These are phyloP conservation scores for Heliconius cydno DNA, from an alignment of 2,888 invertebrate species.

Conservation along the genomic window DNA sequence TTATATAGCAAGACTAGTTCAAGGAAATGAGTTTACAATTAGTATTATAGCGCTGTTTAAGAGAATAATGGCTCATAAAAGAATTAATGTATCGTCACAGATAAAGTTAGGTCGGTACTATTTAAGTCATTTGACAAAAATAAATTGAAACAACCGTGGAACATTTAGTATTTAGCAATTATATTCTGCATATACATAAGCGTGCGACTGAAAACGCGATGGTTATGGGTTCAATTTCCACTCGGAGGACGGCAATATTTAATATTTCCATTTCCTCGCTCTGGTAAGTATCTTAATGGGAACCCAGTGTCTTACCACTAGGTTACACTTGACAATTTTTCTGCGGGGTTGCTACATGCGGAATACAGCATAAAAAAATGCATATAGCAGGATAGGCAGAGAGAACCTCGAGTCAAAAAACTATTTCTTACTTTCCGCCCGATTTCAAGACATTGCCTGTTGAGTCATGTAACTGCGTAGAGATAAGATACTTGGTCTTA, in stretches of 20 bases:
- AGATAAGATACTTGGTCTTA: neutral
- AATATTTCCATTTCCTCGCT: too few species aligned
- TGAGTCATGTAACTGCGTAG: neutral
- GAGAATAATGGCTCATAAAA: constrained; percentile 33
- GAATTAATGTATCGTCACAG: constrained; percentile 27
- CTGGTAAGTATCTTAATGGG: too few species aligned
- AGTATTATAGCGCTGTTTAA: constrained; percentile 27
- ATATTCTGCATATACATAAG: too few species aligned
- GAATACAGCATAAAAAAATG: neutral
- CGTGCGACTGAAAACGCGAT: too few species aligned
- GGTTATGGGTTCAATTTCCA: too few species aligned
- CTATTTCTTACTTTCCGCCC: neutral
- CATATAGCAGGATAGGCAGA: neutral
- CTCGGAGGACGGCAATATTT: too few species aligned
- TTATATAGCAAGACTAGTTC: neutral
- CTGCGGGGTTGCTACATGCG: too few species aligned
- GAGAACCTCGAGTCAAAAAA: neutral
- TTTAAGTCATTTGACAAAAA: neutral
- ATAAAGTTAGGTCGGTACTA: constrained; percentile 35
- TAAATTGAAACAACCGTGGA: neutral
- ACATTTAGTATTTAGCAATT: too few species aligned
- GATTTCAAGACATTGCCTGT: neutral
- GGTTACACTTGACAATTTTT: too few species aligned
- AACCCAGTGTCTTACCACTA: too few species aligned
- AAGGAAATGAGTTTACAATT: constrained; percentile 28